Base-by-base conservation (phyloP, 1,140 invertebrate genomes). In the Helicoverpa armigera region DNA sequence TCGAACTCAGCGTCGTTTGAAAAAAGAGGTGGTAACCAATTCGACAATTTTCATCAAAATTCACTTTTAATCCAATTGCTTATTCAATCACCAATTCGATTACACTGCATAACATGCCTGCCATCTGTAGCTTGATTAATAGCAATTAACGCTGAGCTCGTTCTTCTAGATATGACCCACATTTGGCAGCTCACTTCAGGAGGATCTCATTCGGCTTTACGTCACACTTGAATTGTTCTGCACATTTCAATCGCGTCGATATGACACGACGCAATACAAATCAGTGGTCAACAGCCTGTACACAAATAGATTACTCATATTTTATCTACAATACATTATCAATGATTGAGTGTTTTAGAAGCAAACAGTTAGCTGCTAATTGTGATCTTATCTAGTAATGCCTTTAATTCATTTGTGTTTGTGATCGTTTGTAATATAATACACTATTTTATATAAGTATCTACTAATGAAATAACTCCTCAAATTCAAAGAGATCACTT, bases 1-100 rank as follows among this genome's bases (percentile, higher is more conserved):
- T 50, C 65, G 65, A 69, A 50, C 65, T 69, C 65, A 69, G 65
- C 65, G 65, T 67, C 65, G 43, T 48, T 69, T 69, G 43, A 69
- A 50, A 65, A 31, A 67, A 35, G 10, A 60, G 58, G 58, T 69
- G 65, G 65, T 50, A 69, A 69, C 29, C 2, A 5, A 65, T 65
- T 14, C 35, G 48, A 16, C 2, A 13, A 48, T 11, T 48, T 29
- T 12, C 65, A 43, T 50, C 65, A 69, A 69, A 69, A 23, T 50
- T 69, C 65, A 69, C 65, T 69, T 69, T 58, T 18, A 48, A 50
- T 1, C 65, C 12, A 69, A 50, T 69, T 69, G 65, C 65, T 18
- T 10, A 4, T 50, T 18, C 13, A 69, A 48, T 69, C 43, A 50
- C 65, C 16, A 50, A 69, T 50, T 69, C 65, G 65, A 69, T 29